Evolutionary conservation across 2,888 invertebrate species (phyloP), one percentile per base, ranked within the genome.

Genomic region (Rosalia funebris): DNA sequence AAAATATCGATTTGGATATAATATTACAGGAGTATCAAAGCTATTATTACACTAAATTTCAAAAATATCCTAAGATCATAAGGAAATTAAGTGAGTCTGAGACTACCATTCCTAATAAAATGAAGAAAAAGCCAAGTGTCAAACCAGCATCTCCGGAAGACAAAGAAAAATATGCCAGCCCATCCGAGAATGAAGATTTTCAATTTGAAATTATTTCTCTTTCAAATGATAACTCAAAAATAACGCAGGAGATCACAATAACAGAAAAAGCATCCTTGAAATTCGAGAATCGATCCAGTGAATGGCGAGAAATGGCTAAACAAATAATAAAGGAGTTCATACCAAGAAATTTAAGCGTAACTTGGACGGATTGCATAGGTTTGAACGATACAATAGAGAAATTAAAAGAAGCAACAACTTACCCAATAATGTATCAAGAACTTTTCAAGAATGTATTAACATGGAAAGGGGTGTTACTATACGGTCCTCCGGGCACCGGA

Each of bases 21-120:
- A 91, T 97, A 68, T 82, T 96, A 58, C 89, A 93, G 84, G 96
- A 96, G 74, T 97, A 92, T 80, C 91, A 91, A 75, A 91, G 91
- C 65, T 96, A 92, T 81, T 94, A 92, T 79, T 87, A 89, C 72
- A 84, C 92, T 39, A 89, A 93, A 74, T 96, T 94, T 83, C 91
- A 92, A 78, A 93, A 91, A 79, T 88, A 91, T 78, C 96, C 96
- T 0, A 91, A 89, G 81, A 88, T 96, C 69, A 87, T 91, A 48
- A 90, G 89, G 71, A 86, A 85, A 63, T 11, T 66, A 1, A 63
- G 68, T 14, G 66, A 73, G 45, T 63, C 42, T 15, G 69, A 69
- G 60, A 12, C 19, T n/a, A 39, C 39, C 47, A 41, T 15, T 0
- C 12, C 36, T 16, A 34, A 48, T 31, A 62, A 59, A 52, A 16